These are phyloP conservation scores for Tringa solitaria DNA, from an alignment of 2,113 vertebrate genomes.

Conservation along the genomic window DNA sequence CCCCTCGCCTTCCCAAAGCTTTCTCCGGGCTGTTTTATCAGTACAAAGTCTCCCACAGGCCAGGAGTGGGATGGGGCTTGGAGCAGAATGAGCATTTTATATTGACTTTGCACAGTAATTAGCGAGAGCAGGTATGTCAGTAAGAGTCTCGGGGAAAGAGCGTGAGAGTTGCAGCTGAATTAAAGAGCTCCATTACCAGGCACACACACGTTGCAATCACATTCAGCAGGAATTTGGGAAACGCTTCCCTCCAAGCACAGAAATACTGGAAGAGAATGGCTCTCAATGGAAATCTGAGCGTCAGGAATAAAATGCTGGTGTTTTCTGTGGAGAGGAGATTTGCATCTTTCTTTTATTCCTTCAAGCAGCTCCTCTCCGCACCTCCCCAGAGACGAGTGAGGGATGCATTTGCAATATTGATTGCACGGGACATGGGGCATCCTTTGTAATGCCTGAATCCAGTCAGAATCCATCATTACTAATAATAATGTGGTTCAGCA, in stretches of 20 bases:
- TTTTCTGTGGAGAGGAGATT: neutral
- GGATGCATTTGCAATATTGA: neutral
- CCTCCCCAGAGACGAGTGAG: neutral
- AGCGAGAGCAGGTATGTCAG: neutral
- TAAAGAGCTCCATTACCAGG: neutral
- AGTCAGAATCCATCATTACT: neutral
- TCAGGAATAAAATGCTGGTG: neutral
- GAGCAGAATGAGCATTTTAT: neutral
- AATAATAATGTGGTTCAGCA: neutral
- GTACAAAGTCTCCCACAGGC: neutral
- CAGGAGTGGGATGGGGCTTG: neutral
- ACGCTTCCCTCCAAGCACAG: neutral
- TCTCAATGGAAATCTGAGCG: neutral
- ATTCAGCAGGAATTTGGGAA: neutral
- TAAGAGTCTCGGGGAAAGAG: neutral
- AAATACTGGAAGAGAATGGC: neutral
- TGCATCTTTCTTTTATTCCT: neutral
- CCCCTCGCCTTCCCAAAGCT: neutral
- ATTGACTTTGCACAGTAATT: neutral
- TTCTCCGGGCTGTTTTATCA: neutral
- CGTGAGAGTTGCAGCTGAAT: neutral
- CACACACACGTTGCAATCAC: rapidly evolving
- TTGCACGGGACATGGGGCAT: neutral
- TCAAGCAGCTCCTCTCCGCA: neutral
- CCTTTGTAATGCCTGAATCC: neutral